Evolutionary conservation across 2,888 invertebrate genomes (phyloP).

Genomic region (Andrena dorsata): DNA sequence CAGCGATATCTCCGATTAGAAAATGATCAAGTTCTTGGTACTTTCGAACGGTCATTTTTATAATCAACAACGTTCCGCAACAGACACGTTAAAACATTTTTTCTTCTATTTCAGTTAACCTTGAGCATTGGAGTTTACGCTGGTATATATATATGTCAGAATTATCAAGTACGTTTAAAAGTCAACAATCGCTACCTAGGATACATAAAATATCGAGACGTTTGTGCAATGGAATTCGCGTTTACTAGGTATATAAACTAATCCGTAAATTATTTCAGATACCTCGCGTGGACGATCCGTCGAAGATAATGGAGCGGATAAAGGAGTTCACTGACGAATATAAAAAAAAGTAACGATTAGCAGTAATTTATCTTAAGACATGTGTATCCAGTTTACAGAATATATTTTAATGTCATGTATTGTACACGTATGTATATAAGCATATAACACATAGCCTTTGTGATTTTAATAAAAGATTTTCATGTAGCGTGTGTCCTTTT

Average conservation of each 20-base stretch:
- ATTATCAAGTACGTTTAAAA: constrained; percentile 88
- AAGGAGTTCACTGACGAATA: constrained; percentile 90
- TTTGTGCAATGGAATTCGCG: not conserved
- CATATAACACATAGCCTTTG: constrained; percentile 41
- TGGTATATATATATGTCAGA: constrained; percentile 91
- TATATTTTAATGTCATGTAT: constrained; percentile 21
- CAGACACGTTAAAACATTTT: constrained; percentile 47
- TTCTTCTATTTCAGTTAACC: constrained; percentile 87
- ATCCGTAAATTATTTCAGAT: constrained; percentile 87
- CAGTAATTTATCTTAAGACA: constrained; percentile 28
- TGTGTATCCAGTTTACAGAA: constrained; percentile 2
- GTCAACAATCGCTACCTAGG: constrained; percentile 6
- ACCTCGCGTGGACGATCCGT: constrained; percentile 94
- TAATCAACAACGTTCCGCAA: not conserved
- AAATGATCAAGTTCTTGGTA: constrained; percentile 81
- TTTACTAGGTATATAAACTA: not conserved
- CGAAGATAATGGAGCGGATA: constrained; percentile 89
- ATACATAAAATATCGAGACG: not conserved
- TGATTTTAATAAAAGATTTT: constrained; percentile 58
- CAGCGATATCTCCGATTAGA: constrained; percentile 11
- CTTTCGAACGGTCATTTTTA: constrained; percentile 33
- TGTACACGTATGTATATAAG: constrained; percentile 21
- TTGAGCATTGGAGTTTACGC: constrained; percentile 90
- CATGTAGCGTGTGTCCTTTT: constrained; percentile 22
- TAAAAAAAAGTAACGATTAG: constrained; percentile 84